These are phyloP conservation scores for Alouatta palliata DNA, from an alignment of 2,113 vertebrate genomes.

Conservation along the genomic window DNA sequence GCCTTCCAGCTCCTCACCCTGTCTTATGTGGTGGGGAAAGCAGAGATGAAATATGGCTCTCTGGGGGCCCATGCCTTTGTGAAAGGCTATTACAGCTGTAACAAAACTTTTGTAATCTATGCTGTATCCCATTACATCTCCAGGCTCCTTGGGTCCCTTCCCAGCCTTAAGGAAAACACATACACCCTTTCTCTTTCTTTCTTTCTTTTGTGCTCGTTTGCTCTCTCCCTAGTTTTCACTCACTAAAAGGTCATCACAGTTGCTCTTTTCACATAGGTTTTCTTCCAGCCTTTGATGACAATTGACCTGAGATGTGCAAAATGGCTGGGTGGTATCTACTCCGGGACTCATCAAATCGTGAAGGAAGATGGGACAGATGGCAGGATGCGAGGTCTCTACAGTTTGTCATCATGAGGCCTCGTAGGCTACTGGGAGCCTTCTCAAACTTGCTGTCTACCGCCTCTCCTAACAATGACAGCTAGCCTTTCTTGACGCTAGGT, in stretches of 20 bases:
- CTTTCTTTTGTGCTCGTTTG: neutral
- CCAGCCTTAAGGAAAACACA: slow-evolving; percentile 73
- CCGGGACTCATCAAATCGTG: neutral
- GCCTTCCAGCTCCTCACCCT: slow-evolving; percentile 82
- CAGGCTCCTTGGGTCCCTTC: slow-evolving; percentile 76
- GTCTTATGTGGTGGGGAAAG: slow-evolving; percentile 83
- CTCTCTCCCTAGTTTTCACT: slow-evolving; percentile 26
- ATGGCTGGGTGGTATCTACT: neutral
- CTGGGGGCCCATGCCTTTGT: slow-evolving; percentile 78
- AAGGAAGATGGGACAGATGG: neutral
- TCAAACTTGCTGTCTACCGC: neutral
- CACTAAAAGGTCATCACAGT: slow-evolving; percentile 43
- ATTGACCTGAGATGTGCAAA: neutral
- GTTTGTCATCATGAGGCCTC: neutral
- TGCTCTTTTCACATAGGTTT: slow-evolving; percentile 56
- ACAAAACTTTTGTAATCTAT: slow-evolving; percentile 82
- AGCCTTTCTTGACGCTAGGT: neutral
- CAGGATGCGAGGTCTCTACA: neutral
- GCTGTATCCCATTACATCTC: slow-evolving; percentile 79
- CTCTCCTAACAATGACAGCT: neutral
- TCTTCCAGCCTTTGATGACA: slow-evolving; percentile 26
- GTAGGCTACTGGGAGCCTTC: neutral
- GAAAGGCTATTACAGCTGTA: slow-evolving; percentile 85
- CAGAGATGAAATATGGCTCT: slow-evolving; percentile 84
- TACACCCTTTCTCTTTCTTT: slow-evolving; percentile 44